These are phyloP conservation scores for Sternarchorhynchus goeldii DNA, from an alignment of 2,797 vertebrate species.

Conservation along the genomic window DNA sequence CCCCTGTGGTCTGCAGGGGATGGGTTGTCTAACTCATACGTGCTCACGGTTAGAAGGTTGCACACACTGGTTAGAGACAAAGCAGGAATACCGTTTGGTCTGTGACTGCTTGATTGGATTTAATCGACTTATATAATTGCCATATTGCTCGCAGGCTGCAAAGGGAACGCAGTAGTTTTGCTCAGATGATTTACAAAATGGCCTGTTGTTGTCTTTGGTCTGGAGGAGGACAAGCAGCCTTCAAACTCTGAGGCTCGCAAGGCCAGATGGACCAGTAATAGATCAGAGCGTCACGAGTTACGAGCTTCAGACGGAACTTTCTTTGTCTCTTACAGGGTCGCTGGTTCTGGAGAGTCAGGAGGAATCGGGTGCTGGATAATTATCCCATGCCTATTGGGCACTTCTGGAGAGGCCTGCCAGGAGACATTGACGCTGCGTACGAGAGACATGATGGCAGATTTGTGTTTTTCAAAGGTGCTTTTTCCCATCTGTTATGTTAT, in stretches of 20 bases:
- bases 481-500: constrained; percentile 7
- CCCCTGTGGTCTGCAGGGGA: constrained; percentile 3
- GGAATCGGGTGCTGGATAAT: constrained; percentile 93
- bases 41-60: background rate
- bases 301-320: background rate
- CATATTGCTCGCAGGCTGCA: background rate
- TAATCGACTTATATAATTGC: background rate
- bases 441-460: constrained; percentile 93
- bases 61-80: no score
- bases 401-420: constrained; percentile 94
- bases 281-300: background rate
- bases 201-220: background rate
- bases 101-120: background rate
- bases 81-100: no score
- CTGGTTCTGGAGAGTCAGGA: constrained; percentile 97
- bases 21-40: constrained; percentile 24
- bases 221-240: background rate
- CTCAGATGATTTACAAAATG: background rate
- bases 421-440: constrained; percentile 91
- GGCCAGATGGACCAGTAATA: background rate
- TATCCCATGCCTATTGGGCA: constrained; percentile 97
- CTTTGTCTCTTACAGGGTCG: constrained; percentile 76
- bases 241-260: background rate
- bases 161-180: constrained; percentile 11
- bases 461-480: constrained; percentile 94